These are phyloP conservation scores for Odocoileus virginianus DNA, from an alignment of 2,113 vertebrate species.

Conservation along the genomic window DNA sequence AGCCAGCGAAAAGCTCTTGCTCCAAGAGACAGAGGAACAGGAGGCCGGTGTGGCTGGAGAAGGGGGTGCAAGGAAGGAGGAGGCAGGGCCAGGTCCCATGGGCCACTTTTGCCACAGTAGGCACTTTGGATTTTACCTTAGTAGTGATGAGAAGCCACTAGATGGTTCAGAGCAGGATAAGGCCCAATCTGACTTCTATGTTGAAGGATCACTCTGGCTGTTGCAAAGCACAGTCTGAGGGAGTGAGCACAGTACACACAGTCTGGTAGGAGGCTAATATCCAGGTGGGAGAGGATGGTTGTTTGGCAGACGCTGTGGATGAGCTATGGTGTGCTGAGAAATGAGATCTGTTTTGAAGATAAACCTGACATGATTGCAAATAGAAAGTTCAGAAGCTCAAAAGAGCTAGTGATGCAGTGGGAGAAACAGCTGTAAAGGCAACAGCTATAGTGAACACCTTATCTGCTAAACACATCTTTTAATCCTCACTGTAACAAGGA, in stretches of 20 bases:
- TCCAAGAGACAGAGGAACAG: neutral
- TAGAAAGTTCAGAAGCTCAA: neutral
- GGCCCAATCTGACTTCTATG: neutral
- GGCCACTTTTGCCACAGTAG: neutral
- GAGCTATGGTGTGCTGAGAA: neutral
- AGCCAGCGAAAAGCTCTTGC: neutral
- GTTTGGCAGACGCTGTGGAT: fast-evolving
- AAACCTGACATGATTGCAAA: neutral
- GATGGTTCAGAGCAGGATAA: neutral
- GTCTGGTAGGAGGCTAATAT: neutral
- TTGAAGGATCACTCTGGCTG: neutral
- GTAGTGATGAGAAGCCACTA: neutral
- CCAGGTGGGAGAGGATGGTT: neutral
- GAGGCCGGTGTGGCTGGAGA: neutral
- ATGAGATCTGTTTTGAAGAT: neutral
- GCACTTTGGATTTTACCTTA: neutral
- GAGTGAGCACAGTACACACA: neutral
- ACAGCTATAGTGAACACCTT: neutral
- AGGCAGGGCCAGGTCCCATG: neutral
- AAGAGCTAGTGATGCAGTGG: neutral
- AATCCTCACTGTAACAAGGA: neutral
- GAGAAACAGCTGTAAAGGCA: neutral
- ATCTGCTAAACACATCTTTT: neutral
- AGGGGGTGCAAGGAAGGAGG: neutral
- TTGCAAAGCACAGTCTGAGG: neutral